Percentiles rank a stretch among this genome's conserved stretches.
These are phyloP conservation scores for Sminthurides aquaticus DNA, from an alignment of 2,888 invertebrate species.

Conservation along the genomic window DNA sequence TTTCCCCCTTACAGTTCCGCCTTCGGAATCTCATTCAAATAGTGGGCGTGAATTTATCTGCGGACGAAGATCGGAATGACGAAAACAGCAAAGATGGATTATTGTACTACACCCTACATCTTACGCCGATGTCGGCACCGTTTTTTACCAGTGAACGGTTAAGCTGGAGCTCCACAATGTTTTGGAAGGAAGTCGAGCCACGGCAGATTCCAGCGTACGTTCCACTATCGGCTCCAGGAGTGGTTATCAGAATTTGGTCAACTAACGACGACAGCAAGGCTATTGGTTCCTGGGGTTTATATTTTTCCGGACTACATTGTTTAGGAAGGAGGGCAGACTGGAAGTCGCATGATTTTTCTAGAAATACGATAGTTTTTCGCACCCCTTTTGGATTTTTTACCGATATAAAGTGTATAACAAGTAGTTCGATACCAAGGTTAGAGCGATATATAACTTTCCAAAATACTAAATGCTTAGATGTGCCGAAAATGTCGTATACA, in stretches of 20 bases:
- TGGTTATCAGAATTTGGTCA: slow-evolving; percentile 52
- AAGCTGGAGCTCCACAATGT: slow-evolving; percentile 57
- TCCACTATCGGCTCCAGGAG: slow-evolving; percentile 44
- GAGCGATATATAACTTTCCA: slow-evolving; percentile 22
- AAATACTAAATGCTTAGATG: slow-evolving; percentile 22
- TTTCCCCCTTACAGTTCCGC: slow-evolving; percentile 40
- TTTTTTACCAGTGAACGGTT: slow-evolving; percentile 75
- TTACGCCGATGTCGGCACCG: slow-evolving; percentile 71
- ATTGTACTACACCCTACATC: slow-evolving; percentile 64
- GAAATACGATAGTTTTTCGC: slow-evolving; percentile 72
- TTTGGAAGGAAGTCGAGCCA: slow-evolving; percentile 69
- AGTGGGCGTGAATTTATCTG: slow-evolving; percentile 55
- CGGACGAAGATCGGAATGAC: slow-evolving; percentile 25
- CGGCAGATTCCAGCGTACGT: slow-evolving; percentile 25
- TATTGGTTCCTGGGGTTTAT: slow-evolving; percentile 65
- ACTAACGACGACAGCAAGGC: slow-evolving; percentile 36
- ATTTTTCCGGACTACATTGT: slow-evolving; percentile 73
- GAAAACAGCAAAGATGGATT: slow-evolving; percentile 21
- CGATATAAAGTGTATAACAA: slow-evolving; percentile 48
- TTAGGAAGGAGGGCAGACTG: slow-evolving; percentile 46
- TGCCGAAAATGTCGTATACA: slow-evolving; percentile 32
- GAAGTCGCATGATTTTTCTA: slow-evolving; percentile 54
- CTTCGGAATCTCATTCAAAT: slow-evolving; percentile 72
- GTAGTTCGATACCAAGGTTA: slow-evolving; percentile 34
- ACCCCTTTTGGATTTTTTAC: slow-evolving; percentile 82